Base-by-base conservation (phyloP, 2,888 invertebrate genomes). In the Machimus rusticus region DNA sequence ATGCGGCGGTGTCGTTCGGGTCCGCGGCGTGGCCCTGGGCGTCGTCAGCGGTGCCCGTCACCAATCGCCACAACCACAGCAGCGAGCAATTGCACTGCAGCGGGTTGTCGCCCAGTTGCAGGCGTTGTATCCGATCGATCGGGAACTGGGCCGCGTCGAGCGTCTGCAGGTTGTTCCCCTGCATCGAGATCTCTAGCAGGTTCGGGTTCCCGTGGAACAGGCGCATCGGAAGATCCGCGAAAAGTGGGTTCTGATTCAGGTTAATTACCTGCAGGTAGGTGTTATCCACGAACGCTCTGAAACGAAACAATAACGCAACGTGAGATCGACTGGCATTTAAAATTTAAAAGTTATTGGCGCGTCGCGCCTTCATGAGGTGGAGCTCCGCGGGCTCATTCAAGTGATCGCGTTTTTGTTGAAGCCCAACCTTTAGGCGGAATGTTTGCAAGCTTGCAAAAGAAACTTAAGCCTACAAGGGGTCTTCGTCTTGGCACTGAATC, bases 21-120 rank as follows among this genome's bases (percentile, higher is more conserved):
- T 88, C 82, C n/a, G 77, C 2, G 34, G 23, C 4, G 39, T 46
- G 28, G n/a, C 16, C 51, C 37, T n/a, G 74, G 12, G 74, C 31
- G 28, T 91, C 92, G 6, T 92, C 92, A 34, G 91, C 91, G 76
- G 92, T 92, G 0, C 93, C 91, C 5, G 91, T 92, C 81, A 92
- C 94, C 77, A 97, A 93, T 91, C 95, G 95, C 96, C 97, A 97
- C 74, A 98, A 93, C 98, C 98, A 98, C 88, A 96, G 94, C 88
- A 98, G 93, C 84, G 97, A 97, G 91, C 98, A 98, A 92, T 98
- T 98, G 93, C 98, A 98, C 88, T 95, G 94, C 89, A 98, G 94
- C 0, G 97, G 97, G 93, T 98, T 97, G 43, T 97, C 96, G 46
- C 96, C 96, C 86, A 98, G 94, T 89, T 95, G 95, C 46, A 98